Base-by-base conservation (phyloP, 1,140 invertebrate species). In the Drosophila ironensis region DNA sequence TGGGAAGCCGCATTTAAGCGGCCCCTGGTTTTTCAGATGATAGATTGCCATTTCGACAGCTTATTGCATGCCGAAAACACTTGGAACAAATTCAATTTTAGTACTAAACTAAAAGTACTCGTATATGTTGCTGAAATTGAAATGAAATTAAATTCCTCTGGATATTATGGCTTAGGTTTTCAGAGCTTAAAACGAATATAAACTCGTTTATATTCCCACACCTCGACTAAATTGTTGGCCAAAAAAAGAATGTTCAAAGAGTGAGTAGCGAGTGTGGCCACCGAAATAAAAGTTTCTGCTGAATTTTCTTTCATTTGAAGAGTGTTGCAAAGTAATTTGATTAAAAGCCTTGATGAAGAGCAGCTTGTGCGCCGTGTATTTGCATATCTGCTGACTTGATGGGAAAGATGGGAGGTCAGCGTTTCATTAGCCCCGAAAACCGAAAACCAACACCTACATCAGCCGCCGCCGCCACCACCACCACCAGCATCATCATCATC, bases 321-420 rank as follows among this genome's bases (percentile, higher is more conserved):
- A 50, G 53, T 37, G 67, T 61, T 40, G 54, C 38, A 70, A 78
- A 84, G 80, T 80, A 86, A 86, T 86, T 86, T 80, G 74, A 86
- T 86, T 86, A 72, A 86, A 87, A 86, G 71, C 77, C 52, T 40
- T 24, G 52, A 42, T 35, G 54, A 40, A 50, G 44, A 33, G 38
- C 44, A 50, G 50, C 22, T 48, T 52, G 53, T 47, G 25, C 17
- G 44, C 37, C 20, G 33, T 12, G 44, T 42, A 80, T 78, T 84
- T 84, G 59, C 74, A 86, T 86, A 80, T 71, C 59, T 74, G 80
- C 80, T 86, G 80, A 86, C 40, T 53, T 50, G 63, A 25, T 12
- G 44, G 42, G 46, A 17, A 16, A 40, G n/a, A n/a, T 27, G 42
- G 27, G 33, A 38, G 54, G 67, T 64, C 66, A 59, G 51, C 45